Percentiles rank a stretch among this genome's conserved stretches.
phyloP scores from a whole-genome alignment of 2,797 vertebrate genomes.

The Perodicticus potto region DNA sequence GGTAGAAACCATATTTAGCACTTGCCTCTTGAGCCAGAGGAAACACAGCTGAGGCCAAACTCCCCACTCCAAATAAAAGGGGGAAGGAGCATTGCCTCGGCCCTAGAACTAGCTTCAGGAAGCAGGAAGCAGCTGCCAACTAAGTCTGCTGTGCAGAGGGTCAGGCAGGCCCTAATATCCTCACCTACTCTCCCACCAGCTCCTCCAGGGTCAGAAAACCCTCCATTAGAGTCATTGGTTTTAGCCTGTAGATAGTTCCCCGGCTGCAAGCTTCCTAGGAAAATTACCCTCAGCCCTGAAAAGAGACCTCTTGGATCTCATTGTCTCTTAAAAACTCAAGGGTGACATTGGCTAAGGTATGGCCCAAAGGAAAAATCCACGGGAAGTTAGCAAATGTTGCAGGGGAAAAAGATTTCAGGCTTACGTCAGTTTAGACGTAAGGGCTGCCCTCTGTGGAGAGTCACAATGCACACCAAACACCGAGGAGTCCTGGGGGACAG shows the following conservation, averaged over 20 bases:
- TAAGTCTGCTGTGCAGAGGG: neutral
- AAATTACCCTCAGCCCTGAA: neutral
- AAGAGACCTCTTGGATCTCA: neutral
- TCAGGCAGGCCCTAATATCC: neutral
- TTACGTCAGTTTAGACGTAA: neutral
- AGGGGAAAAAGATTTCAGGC: accelerated
- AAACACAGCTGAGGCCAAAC: neutral
- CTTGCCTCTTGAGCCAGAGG: neutral
- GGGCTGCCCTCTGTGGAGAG: neutral
- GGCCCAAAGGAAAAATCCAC: neutral
- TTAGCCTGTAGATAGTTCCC: neutral
- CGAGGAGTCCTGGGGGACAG: neutral
- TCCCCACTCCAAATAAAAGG: accelerated
- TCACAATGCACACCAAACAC: neutral
- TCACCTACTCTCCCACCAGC: too few species aligned
- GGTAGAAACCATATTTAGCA: neutral
- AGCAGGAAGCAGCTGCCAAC: neutral
- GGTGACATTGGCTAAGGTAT: neutral
- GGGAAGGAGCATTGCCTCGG: neutral
- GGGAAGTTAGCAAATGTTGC: neutral
- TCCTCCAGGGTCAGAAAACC: neutral
- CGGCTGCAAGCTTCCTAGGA: neutral
- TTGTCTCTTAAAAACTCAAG: neutral
- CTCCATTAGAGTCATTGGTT: neutral
- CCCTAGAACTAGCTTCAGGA: neutral